These are phyloP conservation scores for Noctua pronuba DNA, from an alignment of 2,888 invertebrate genomes.

Conservation along the genomic window DNA sequence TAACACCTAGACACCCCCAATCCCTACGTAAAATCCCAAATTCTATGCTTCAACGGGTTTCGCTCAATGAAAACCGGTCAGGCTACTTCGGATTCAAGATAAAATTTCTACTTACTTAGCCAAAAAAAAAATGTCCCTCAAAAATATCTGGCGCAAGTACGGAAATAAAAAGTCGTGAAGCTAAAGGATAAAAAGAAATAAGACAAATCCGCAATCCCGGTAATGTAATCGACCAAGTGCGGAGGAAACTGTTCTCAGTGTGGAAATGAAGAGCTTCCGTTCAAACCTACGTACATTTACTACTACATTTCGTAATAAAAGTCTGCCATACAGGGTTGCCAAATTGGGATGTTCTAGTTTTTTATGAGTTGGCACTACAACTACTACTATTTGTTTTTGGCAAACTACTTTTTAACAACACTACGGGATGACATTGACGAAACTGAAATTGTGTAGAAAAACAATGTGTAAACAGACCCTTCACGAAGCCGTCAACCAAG, in stretches of 20 bases:
- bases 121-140: background rate
- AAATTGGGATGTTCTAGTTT: background rate
- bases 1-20: too few species aligned
- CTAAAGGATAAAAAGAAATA: slow-evolving; percentile 17
- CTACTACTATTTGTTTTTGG: background rate
- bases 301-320: slow-evolving; percentile 44
- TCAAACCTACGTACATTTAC: slow-evolving; percentile 46
- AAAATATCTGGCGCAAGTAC: background rate
- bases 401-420: background rate
- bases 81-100: background rate
- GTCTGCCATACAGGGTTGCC: slow-evolving; percentile 38
- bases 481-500: too few species aligned
- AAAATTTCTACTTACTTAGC: background rate
- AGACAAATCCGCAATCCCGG: slow-evolving; percentile 42
- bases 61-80: background rate
- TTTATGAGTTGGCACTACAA: background rate
- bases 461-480: too few species aligned
- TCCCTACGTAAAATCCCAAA: too few species aligned
- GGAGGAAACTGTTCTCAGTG: slow-evolving; percentile 73
- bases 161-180: background rate
- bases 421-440: background rate
- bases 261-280: slow-evolving; percentile 75
- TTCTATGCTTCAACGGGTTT: background rate
- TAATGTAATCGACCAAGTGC: slow-evolving; percentile 59
- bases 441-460: background rate